These are phyloP conservation scores for Gambusia yucatana DNA, from an alignment of 2,797 vertebrate genomes.

Conservation along the genomic window DNA sequence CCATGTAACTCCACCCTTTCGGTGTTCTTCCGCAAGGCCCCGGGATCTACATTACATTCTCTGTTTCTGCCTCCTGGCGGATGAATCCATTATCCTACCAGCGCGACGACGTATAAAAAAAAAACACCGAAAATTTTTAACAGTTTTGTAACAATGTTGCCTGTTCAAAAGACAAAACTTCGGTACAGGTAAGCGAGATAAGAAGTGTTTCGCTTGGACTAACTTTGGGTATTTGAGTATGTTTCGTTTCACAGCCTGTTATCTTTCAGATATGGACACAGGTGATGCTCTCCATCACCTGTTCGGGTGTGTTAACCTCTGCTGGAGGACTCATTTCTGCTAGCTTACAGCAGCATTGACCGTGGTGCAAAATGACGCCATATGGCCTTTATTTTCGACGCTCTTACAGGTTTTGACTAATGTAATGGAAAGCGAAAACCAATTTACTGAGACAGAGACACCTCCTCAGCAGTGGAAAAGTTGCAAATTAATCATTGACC, in stretches of 20 bases:
- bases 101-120: conserved; percentile 36
- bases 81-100: conserved; percentile 66
- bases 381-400: neutral
- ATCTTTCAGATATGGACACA: conserved; percentile 33
- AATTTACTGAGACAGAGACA: conserved; percentile 82
- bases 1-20: neutral
- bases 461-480: conserved; percentile 90
- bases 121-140: conserved; percentile 28
- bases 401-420: conserved; percentile 88
- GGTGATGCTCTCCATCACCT: conserved; percentile 80
- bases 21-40: conserved; percentile 50
- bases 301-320: conserved; percentile 72
- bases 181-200: conserved; percentile 49
- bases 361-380: conserved; percentile 3
- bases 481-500: conserved; percentile 96
- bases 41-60: conserved; percentile 43
- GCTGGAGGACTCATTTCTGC: conserved; percentile 19
- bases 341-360: conserved; percentile 14
- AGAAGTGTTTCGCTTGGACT: neutral
- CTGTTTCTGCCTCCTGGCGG: conserved; percentile 66
- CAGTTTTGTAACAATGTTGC: conserved; percentile 66
- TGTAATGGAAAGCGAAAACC: conserved; percentile 95
- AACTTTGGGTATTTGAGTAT: fast-evolving
- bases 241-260: neutral
- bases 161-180: conserved; percentile 45